Evolutionary conservation across 2,888 invertebrate species (phyloP).

Genomic region (Drosophila nigricruria): DNA sequence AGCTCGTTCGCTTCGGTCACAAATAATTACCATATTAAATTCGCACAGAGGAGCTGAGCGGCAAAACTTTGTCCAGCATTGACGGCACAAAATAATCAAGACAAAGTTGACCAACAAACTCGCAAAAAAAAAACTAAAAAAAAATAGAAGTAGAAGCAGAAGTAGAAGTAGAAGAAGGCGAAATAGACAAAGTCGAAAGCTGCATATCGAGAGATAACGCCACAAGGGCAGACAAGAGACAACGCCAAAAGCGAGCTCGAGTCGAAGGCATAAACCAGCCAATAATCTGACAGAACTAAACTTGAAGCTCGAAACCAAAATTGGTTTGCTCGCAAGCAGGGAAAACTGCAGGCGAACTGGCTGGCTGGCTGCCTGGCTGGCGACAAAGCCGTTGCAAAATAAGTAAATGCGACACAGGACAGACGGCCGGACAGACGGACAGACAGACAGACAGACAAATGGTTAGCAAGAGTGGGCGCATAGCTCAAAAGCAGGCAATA

Average conservation of each 20-base stretch:
- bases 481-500: slow-evolving; percentile 62
- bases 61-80: slow-evolving; percentile 56
- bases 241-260: slow-evolving; percentile 4
- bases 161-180: neutral
- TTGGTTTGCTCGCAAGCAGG: slow-evolving; percentile 10
- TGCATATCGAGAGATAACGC: slow-evolving; percentile 71
- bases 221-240: slow-evolving; percentile 40
- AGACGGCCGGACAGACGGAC: slow-evolving; percentile 15
- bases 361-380: slow-evolving; percentile 32
- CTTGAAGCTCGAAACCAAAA: slow-evolving; percentile 29
- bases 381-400: slow-evolving; percentile 47
- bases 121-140: neutral
- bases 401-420: slow-evolving; percentile 52
- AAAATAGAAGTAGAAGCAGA: neutral
- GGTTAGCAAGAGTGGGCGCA: slow-evolving; percentile 14
- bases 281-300: slow-evolving; percentile 63
- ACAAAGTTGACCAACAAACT: slow-evolving; percentile 63
- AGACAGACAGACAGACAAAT: slow-evolving; percentile 17
- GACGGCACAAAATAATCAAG: slow-evolving; percentile 53
- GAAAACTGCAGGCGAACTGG: neutral
- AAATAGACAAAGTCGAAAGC: slow-evolving; percentile 5
- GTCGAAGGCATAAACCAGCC: slow-evolving; percentile 67
- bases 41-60: slow-evolving; percentile 26
- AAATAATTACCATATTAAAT: slow-evolving; percentile 74
- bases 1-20: slow-evolving; percentile 17